phyloP scores from a whole-genome alignment of 2,797 vertebrate species.

The Xiphorhynchus erythropygius region DNA sequence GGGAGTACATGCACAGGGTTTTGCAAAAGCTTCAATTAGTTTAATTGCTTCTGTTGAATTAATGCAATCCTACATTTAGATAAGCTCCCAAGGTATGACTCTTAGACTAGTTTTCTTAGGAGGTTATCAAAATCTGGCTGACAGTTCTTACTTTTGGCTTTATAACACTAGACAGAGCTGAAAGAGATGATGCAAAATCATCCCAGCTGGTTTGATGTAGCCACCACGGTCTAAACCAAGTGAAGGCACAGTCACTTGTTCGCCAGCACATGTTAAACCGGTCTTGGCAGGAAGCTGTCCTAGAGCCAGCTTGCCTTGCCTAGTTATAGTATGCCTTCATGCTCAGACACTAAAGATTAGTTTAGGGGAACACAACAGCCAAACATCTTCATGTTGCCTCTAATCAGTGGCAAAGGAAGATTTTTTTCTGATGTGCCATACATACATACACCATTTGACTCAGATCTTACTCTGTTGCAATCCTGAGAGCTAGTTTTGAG shows the following conservation, averaged over 20 bases:
- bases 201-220: neutral
- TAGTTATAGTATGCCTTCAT: neutral
- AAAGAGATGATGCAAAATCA: neutral
- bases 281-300: neutral
- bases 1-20: neutral
- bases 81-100: neutral
- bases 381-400: neutral
- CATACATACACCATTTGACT: neutral
- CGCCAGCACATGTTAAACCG: neutral
- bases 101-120: neutral
- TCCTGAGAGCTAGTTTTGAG: neutral
- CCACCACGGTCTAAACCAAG: neutral
- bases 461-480: neutral
- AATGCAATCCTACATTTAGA: neutral
- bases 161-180: neutral
- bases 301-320: neutral
- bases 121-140: neutral
- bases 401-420: neutral
- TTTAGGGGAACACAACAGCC: neutral
- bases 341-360: neutral
- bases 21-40: neutral
- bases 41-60: slow-evolving; percentile 7
- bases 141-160: neutral
- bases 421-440: neutral
- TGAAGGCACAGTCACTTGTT: neutral